Percentiles rank a stretch among this genome's conserved stretches.
These are phyloP conservation scores for Mionectes olivaceus DNA, from an alignment of 2,797 vertebrate species.

Conservation along the genomic window DNA sequence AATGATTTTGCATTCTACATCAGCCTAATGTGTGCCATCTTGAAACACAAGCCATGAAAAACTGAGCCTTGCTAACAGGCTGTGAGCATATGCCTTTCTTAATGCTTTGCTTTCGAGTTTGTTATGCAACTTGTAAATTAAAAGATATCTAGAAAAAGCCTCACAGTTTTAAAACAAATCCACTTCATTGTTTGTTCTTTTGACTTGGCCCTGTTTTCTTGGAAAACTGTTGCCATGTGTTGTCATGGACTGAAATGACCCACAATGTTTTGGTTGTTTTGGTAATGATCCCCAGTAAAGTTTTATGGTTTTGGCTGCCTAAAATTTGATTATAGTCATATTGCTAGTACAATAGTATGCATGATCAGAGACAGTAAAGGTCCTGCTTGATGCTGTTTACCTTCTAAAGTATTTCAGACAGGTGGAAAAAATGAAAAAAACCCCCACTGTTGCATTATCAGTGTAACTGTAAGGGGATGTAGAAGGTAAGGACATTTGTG, in stretches of 20 bases:
- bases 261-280: background rate
- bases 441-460: background rate
- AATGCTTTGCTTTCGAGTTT: background rate
- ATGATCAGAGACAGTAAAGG: background rate
- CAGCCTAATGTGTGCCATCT: background rate
- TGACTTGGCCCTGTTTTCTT: background rate
- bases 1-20: background rate
- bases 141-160: accelerated
- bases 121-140: background rate
- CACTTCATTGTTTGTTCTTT: background rate
- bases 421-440: background rate
- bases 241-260: background rate
- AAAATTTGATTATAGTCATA: background rate
- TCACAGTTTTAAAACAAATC: background rate
- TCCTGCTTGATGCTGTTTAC: background rate
- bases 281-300: background rate
- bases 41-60: background rate
- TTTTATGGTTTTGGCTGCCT: background rate
- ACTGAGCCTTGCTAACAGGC: background rate
- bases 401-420: background rate
- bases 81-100: background rate
- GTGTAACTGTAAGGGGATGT: background rate
- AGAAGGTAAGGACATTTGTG: background rate
- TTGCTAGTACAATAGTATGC: background rate
- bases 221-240: background rate